phyloP scores from a whole-genome alignment of 1,140 invertebrate species.

The Anastatus disparis region DNA sequence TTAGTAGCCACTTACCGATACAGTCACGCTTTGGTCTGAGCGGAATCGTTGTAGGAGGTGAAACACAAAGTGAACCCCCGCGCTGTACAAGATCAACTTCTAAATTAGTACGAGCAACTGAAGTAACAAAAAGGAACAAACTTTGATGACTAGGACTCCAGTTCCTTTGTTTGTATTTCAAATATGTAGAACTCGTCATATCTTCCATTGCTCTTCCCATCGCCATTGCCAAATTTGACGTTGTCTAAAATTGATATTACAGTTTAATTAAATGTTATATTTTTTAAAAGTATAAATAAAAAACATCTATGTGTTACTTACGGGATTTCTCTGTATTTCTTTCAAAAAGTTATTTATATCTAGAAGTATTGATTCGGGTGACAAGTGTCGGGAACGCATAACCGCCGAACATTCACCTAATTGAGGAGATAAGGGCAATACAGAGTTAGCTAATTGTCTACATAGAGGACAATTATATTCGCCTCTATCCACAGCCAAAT shows the following conservation, averaged over 20 bases:
- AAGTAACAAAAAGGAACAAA: constrained; percentile 89
- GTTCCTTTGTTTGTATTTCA: constrained; percentile 70
- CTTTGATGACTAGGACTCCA: constrained; percentile 76
- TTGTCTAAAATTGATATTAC: neutral
- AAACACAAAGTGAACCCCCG: constrained; percentile 78
- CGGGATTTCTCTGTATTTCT: constrained; percentile 74
- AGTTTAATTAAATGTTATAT: constrained; percentile 22
- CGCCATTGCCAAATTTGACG: constrained; percentile 76
- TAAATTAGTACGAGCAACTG: constrained; percentile 91
- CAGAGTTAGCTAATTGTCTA: constrained; percentile 91
- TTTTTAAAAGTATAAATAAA: too few species aligned
- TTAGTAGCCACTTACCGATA: constrained; percentile 72
- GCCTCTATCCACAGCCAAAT: constrained; percentile 80
- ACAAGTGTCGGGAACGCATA: constrained; percentile 70
- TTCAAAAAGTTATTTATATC: constrained; percentile 75
- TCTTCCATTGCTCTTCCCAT: constrained; percentile 93
- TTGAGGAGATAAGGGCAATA: constrained; percentile 87
- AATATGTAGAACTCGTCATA: constrained; percentile 83
- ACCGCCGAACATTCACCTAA: constrained; percentile 75
- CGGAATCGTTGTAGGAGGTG: constrained; percentile 68
- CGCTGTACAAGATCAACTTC: constrained; percentile 91
- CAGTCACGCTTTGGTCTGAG: constrained; percentile 85
- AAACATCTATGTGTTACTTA: too few species aligned
- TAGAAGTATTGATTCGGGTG: constrained; percentile 67
- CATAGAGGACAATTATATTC: constrained; percentile 96